phyloP scores from a whole-genome alignment of 2,797 vertebrate genomes.

The Sylvia borin region DNA sequence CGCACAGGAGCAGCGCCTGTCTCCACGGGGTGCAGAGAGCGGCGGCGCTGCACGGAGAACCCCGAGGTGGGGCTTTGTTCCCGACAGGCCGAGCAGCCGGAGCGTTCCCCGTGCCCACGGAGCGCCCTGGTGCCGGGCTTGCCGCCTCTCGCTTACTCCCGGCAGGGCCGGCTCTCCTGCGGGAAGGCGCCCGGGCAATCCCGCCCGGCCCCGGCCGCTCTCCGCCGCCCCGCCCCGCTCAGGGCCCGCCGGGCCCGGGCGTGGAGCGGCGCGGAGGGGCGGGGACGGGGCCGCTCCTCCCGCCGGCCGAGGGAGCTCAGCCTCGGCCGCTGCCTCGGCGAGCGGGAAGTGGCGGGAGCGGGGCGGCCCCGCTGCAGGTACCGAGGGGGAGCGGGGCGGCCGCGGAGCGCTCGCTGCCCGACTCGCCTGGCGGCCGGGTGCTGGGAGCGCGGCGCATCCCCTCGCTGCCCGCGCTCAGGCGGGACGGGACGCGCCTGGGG shows the following conservation, averaged over 20 bases:
- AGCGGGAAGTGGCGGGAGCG: not conserved
- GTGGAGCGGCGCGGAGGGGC: not conserved
- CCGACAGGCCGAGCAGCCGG: not conserved
- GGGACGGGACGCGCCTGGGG: not conserved
- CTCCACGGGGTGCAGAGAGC: accelerated
- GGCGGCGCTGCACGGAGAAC: accelerated
- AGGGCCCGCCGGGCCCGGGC: not conserved
- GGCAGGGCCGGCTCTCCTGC: accelerated
- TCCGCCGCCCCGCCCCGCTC: not conserved
- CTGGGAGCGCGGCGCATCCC: not conserved
- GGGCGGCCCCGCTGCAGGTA: not conserved
- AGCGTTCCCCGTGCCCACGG: accelerated
- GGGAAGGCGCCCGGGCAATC: not conserved
- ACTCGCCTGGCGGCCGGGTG: not conserved
- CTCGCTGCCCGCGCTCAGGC: not conserved
- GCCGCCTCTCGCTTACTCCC: not conserved
- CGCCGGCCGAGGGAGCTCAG: not conserved
- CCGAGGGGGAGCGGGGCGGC: not conserved
- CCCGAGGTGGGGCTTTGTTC: accelerated
- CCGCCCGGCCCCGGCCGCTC: not conserved
- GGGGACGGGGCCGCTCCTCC: not conserved
- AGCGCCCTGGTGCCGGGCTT: too few species aligned
- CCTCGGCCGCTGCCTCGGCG: not conserved
- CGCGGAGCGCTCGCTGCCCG: not conserved
- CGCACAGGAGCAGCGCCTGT: accelerated